phyloP scores from a whole-genome alignment of 2,888 invertebrate genomes.

The Oxytorus armatus region DNA sequence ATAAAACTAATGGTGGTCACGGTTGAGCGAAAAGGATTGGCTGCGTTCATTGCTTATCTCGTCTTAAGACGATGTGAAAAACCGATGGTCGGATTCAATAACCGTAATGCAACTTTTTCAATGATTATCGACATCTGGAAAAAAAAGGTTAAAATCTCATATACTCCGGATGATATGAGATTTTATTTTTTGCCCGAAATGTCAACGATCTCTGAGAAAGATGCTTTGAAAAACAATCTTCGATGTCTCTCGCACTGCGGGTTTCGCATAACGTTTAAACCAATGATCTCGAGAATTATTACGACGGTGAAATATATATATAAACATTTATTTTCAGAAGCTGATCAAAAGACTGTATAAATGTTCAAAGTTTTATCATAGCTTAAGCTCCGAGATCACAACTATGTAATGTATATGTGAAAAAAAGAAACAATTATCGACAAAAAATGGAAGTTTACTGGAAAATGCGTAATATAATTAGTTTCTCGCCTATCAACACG shows the following conservation, averaged over 20 bases:
- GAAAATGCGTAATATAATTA: conserved; percentile 27
- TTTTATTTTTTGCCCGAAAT: too few species aligned
- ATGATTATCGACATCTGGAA: too few species aligned
- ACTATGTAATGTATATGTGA: conserved; percentile 56
- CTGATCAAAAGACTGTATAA: conserved; percentile 68
- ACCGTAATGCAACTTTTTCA: too few species aligned
- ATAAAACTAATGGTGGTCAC: neutral
- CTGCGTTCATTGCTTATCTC: neutral
- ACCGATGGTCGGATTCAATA: too few species aligned
- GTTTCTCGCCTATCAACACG: conserved; percentile 34
- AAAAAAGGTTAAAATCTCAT: too few species aligned
- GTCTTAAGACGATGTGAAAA: too few species aligned
- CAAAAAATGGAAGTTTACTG: conserved; percentile 29
- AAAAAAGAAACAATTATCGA: conserved; percentile 20
- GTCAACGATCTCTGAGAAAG: too few species aligned
- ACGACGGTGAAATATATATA: conserved; percentile 50
- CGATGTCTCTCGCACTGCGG: too few species aligned
- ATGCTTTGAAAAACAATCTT: too few species aligned
- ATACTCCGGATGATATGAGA: too few species aligned
- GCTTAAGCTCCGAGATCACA: conserved; percentile 58
- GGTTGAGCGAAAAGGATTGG: neutral
- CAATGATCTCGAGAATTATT: conserved; percentile 51
- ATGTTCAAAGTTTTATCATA: conserved; percentile 67
- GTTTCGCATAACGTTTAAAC: too few species aligned
- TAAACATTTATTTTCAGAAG: conserved; percentile 64